phyloP scores from a whole-genome alignment of 1,140 invertebrate species.

The Drosophila mojavensis region DNA sequence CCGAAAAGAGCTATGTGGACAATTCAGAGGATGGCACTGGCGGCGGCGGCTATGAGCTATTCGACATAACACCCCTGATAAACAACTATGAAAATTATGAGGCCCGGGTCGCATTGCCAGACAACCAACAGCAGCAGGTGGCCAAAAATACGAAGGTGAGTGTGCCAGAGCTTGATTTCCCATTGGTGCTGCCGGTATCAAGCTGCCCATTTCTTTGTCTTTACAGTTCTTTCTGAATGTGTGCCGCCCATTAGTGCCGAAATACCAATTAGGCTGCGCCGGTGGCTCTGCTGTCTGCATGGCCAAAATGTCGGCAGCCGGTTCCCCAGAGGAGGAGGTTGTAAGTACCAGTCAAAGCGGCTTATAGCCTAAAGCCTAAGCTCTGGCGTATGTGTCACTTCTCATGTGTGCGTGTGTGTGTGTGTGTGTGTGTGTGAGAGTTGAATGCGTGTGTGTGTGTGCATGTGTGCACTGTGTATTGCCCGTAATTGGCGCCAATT shows the following conservation, averaged over 20 bases:
- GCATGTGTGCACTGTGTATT: slow-evolving; percentile 7
- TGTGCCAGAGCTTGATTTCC: slow-evolving; percentile 48
- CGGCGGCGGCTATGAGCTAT: slow-evolving; percentile 56
- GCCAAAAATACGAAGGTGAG: slow-evolving; percentile 78
- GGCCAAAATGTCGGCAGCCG: slow-evolving; percentile 72
- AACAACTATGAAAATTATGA: slow-evolving; percentile 84
- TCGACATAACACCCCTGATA: slow-evolving; percentile 84
- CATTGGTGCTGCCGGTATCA: background rate
- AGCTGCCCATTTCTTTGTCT: slow-evolving; percentile 33
- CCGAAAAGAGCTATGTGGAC: slow-evolving; percentile 56
- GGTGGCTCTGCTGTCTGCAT: slow-evolving; percentile 85
- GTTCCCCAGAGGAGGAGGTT: slow-evolving; percentile 82
- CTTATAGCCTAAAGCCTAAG: slow-evolving; percentile 28
- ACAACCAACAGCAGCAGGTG: slow-evolving; percentile 56
- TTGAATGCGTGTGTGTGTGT: slow-evolving; percentile 3
- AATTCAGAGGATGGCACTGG: slow-evolving; percentile 59
- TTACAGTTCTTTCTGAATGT: slow-evolving; percentile 85
- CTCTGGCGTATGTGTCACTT: slow-evolving; percentile 1
- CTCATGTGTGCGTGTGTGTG: background rate
- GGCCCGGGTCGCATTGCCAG: slow-evolving; percentile 75
- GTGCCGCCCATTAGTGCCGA: slow-evolving; percentile 84
- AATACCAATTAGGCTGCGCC: slow-evolving; percentile 84
- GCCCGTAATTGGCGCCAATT: slow-evolving; percentile 43
- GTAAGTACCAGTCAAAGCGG: slow-evolving; percentile 79
- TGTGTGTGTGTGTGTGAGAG: background rate